Conservation (phyloP, 2,113 vertebrate genomes). For the Myiopsitta monachus region DNA sequence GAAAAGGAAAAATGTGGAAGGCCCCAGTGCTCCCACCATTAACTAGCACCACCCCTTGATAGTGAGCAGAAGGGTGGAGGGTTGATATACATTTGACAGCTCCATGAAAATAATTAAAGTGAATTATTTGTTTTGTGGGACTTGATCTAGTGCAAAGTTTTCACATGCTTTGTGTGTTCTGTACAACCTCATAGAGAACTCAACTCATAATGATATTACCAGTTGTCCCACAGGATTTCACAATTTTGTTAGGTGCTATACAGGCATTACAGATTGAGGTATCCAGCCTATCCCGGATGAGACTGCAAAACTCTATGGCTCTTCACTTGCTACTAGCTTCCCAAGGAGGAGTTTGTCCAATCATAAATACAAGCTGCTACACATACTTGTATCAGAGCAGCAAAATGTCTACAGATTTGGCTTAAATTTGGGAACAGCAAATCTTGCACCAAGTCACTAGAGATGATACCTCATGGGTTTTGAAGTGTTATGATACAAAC, state of each 20-base stretch:
- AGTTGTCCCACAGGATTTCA: background rate
- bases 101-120: background rate
- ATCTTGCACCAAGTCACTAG: background rate
- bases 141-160: background rate
- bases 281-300: background rate
- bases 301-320: background rate
- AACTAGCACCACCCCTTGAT: background rate
- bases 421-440: background rate
- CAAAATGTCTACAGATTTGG: background rate
- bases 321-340: background rate
- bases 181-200: background rate
- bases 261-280: background rate
- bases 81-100: background rate
- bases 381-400: background rate
- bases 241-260: background rate
- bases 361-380: background rate
- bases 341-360: background rate
- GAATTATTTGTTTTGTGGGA: background rate
- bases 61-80: background rate
- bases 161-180: background rate
- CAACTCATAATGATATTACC: background rate
- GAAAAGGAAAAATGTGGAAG: background rate
- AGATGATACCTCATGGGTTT: background rate
- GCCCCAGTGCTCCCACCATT: background rate
- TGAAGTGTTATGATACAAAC: background rate